A percentile compares a stretch with the other conserved stretches of the same genome.
Conservation (phyloP, 2,888 invertebrate genomes). For the Encarsia formosa region DNA sequence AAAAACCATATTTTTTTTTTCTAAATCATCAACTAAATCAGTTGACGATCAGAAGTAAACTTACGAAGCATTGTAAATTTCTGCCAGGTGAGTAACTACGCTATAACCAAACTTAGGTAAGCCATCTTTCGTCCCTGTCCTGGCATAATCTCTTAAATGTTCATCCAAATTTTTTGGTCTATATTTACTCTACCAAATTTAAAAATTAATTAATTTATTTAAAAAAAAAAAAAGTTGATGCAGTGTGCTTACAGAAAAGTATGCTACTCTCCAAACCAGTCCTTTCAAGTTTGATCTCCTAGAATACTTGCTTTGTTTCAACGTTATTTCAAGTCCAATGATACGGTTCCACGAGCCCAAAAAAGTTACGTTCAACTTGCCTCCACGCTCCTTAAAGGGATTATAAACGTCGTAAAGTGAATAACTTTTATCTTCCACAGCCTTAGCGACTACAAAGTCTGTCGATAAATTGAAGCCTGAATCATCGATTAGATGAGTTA, state of each 20-base stretch:
- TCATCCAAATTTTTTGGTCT: slow-evolving; percentile 12
- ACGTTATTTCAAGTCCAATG: slow-evolving; percentile 27
- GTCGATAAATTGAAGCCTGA: slow-evolving; percentile 30
- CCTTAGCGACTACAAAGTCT: slow-evolving; percentile 33
- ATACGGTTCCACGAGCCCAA: slow-evolving; percentile 36
- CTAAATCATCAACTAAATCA: no score
- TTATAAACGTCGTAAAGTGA: slow-evolving; percentile 39
- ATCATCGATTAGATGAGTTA: slow-evolving; percentile 27
- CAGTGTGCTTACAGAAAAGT: slow-evolving; percentile 1
- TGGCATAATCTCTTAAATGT: slow-evolving; percentile 20
- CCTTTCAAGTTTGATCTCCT: slow-evolving; percentile 1
- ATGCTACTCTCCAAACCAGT: neutral
- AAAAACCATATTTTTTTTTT: no score
- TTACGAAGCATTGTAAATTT: slow-evolving; percentile 33
- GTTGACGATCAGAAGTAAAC: no score
- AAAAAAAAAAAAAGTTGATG: no score
- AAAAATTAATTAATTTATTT: no score
- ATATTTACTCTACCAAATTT: slow-evolving; percentile 8
- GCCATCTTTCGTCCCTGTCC: slow-evolving; percentile 1
- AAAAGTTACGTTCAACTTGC: slow-evolving; percentile 33
- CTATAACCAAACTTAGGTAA: slow-evolving; percentile 23
- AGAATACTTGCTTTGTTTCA: slow-evolving; percentile 11
- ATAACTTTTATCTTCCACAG: no score
- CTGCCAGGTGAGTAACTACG: slow-evolving; percentile 24
- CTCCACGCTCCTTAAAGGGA: slow-evolving; percentile 38